phyloP scores from a whole-genome alignment of 2,797 vertebrate species.

The Anomalospiza imberbis region DNA sequence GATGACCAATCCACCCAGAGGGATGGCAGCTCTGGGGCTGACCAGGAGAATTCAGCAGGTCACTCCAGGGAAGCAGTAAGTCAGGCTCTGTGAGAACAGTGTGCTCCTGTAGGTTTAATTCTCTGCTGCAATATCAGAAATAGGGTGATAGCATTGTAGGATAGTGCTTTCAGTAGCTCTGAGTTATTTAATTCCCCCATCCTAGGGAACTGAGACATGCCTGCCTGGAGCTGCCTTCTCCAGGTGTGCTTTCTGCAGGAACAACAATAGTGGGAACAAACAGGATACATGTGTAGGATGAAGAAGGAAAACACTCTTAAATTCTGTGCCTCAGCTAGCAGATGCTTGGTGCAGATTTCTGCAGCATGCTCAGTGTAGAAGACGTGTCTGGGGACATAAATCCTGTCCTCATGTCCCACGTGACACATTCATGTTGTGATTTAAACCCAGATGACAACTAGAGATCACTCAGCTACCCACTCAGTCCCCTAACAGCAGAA shows the following conservation, averaged over 20 bases:
- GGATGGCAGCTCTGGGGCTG: background rate
- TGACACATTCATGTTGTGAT: background rate
- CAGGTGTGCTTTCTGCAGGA: background rate
- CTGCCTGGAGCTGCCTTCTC: background rate
- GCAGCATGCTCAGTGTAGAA: background rate
- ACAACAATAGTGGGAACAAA: background rate
- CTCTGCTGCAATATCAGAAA: background rate
- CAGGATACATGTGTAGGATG: rapidly evolving
- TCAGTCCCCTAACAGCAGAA: background rate
- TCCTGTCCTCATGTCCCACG: background rate
- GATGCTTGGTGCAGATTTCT: background rate
- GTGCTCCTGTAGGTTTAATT: background rate
- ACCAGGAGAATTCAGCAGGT: background rate
- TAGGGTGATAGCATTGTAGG: background rate
- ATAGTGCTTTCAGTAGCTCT: background rate
- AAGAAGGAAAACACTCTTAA: background rate
- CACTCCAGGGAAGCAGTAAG: background rate
- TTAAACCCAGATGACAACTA: background rate
- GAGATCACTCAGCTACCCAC: background rate
- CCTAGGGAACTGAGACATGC: background rate
- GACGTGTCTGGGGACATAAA: background rate
- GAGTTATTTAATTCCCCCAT: background rate
- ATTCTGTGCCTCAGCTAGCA: background rate
- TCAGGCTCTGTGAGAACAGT: background rate
- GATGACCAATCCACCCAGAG: background rate